Conservation (phyloP, 2,113 vertebrate genomes). For the Mesembrinibis cayennensis region DNA sequence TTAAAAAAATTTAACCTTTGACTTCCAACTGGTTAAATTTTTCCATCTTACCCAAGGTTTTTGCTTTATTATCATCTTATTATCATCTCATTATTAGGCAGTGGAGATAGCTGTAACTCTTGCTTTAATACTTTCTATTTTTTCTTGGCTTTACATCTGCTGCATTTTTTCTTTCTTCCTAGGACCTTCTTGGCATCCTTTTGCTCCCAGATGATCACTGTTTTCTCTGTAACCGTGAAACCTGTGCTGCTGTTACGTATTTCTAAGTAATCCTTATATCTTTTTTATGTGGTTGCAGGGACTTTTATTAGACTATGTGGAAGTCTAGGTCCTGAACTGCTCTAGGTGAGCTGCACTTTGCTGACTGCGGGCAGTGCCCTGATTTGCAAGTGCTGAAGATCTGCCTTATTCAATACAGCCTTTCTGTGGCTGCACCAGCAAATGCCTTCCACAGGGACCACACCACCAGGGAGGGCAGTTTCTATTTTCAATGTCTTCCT, state of each 20-base stretch:
- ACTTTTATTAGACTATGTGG: not conserved
- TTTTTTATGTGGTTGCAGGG: not conserved
- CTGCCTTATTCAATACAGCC: not conserved
- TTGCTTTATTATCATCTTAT: not conserved
- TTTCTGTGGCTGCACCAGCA: not conserved
- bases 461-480: not conserved
- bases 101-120: not conserved
- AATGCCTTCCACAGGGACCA: not conserved
- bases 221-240: not conserved
- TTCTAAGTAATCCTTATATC: not conserved
- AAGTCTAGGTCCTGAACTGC: not conserved
- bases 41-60: not conserved
- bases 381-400: not conserved
- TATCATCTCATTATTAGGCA: not conserved
- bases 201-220: not conserved
- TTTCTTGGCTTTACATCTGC: not conserved
- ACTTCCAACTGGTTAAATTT: not conserved
- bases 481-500: not conserved
- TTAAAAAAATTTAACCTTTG: not conserved
- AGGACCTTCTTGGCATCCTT: fast-evolving
- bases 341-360: not conserved
- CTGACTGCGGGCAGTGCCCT: fast-evolving
- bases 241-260: not conserved
- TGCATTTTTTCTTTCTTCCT: not conserved
- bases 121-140: not conserved